Evolutionary conservation across 2,113 vertebrate species (phyloP).

Genomic region (Emydocephalus ijimae): DNA sequence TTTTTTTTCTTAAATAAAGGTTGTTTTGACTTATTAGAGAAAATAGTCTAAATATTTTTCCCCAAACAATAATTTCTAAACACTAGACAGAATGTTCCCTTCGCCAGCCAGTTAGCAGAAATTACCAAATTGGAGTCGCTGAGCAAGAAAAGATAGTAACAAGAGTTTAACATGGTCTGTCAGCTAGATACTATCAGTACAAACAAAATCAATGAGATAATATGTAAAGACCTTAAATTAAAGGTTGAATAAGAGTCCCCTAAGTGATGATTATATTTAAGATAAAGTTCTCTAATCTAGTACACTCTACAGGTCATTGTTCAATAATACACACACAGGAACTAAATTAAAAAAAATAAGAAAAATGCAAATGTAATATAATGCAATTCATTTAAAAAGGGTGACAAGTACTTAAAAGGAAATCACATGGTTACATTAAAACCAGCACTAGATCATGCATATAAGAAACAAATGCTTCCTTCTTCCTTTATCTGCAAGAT

Average conservation of each 20-base stretch:
- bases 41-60: background rate
- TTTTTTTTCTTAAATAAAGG: background rate
- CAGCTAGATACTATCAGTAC: background rate
- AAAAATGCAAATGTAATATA: background rate
- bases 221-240: background rate
- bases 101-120: background rate
- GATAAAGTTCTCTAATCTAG: background rate
- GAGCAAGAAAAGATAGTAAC: background rate
- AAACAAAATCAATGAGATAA: background rate
- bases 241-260: background rate
- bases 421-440: background rate
- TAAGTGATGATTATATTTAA: background rate
- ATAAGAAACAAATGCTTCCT: background rate
- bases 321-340: background rate
- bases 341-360: background rate
- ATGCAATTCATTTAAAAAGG: background rate
- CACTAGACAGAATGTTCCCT: background rate
- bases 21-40: background rate
- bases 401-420: background rate
- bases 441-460: background rate
- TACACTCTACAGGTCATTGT: background rate
- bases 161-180: background rate
- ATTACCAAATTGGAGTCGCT: background rate
- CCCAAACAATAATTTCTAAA: background rate
- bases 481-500: background rate